Conservation (phyloP, 2,888 invertebrate species). For the Drosophila tripunctata region DNA sequence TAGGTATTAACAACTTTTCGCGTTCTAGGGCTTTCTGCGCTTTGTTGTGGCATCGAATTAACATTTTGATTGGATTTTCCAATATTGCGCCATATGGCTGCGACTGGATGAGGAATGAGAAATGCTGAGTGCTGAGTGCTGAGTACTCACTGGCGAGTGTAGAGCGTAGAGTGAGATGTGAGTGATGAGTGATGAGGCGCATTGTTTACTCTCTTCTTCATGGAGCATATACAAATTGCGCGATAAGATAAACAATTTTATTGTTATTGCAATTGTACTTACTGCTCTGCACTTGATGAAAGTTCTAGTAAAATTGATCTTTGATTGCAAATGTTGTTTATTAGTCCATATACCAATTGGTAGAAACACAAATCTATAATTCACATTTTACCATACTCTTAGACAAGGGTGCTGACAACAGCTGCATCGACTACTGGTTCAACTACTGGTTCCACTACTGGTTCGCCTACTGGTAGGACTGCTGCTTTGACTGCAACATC, state of each 20-base stretch:
- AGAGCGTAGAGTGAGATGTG: background rate
- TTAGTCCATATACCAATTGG: slow-evolving; percentile 29
- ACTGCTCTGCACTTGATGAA: background rate
- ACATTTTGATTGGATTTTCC: slow-evolving; percentile 80
- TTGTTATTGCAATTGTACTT: slow-evolving; percentile 28
- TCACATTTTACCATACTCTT: background rate
- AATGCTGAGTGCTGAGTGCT: too few relatives aligned
- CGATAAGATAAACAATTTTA: slow-evolving; percentile 57
- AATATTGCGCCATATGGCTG: slow-evolving; percentile 74
- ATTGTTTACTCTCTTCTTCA: slow-evolving; percentile 9
- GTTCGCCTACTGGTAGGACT: background rate
- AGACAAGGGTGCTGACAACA: background rate
- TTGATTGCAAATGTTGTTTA: slow-evolving; percentile 29
- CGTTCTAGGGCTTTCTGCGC: slow-evolving; percentile 30
- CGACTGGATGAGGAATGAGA: background rate
- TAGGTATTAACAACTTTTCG: slow-evolving; percentile 29
- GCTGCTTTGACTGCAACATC: background rate
- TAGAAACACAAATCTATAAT: background rate
- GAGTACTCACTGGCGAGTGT: too few relatives aligned
- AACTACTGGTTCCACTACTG: background rate
- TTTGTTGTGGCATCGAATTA: slow-evolving; percentile 58
- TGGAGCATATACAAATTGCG: slow-evolving; percentile 26
- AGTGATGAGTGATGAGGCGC: background rate
- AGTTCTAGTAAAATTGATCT: background rate
- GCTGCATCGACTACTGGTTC: background rate